These are phyloP conservation scores for Triplophysa rosa DNA, from an alignment of 2,113 vertebrate genomes.

Conservation along the genomic window DNA sequence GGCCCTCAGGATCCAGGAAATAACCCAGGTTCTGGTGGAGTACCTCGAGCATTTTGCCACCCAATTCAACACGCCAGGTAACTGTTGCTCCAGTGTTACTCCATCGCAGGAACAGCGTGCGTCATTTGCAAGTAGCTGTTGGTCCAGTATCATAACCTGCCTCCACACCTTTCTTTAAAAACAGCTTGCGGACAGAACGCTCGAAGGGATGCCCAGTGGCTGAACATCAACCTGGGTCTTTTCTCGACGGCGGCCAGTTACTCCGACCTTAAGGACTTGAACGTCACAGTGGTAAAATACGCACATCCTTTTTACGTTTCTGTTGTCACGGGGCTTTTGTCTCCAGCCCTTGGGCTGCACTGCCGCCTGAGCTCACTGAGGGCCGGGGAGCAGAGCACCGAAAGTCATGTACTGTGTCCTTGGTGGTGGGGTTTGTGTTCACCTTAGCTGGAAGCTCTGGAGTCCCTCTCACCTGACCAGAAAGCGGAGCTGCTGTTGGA, in stretches of 20 bases:
- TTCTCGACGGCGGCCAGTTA: too few relatives aligned
- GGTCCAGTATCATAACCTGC: too few relatives aligned
- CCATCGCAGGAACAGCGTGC: too few relatives aligned
- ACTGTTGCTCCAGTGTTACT: too few relatives aligned
- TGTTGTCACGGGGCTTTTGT: background rate
- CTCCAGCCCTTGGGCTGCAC: background rate
- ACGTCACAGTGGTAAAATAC: background rate
- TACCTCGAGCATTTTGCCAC: background rate
- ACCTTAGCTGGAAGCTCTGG: background rate
- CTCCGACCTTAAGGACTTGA: background rate
- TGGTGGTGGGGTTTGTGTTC: background rate
- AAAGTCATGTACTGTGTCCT: background rate
- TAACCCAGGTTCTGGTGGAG: background rate
- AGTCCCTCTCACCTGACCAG: too few relatives aligned
- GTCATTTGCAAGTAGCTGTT: too few relatives aligned
- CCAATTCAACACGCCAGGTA: background rate
- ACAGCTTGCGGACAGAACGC: too few relatives aligned
- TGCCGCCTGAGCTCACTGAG: background rate
- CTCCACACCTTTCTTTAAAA: too few relatives aligned
- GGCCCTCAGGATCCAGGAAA: background rate
- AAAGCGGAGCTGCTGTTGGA: background rate
- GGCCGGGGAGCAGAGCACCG: background rate
- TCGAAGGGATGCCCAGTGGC: too few relatives aligned
- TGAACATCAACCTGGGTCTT: too few relatives aligned
- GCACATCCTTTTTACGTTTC: background rate